Evolutionary conservation across 2,888 invertebrate species (phyloP).

Genomic region (Dryobota labecula): DNA sequence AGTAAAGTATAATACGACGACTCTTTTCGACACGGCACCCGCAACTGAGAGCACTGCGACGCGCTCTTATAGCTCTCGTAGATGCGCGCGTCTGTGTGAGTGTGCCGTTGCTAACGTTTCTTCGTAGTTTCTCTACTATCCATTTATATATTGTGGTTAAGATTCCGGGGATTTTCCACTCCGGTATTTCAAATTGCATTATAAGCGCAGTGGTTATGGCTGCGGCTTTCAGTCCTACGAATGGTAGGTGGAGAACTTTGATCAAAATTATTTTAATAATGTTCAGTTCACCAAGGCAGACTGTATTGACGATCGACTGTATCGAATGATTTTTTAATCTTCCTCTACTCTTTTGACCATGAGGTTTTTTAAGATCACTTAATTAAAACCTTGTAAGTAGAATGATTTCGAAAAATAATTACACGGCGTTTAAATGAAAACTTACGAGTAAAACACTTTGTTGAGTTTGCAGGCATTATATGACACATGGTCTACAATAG

Average conservation of each 20-base stretch:
- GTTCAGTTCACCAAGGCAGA: neutral
- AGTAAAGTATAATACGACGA: too few relatives aligned
- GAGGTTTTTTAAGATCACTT: neutral
- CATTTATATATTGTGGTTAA: too few relatives aligned
- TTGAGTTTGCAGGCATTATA: neutral
- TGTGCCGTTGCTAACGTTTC: too few relatives aligned
- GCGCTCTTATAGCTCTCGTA: too few relatives aligned
- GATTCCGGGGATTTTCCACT: conserved; percentile 8
- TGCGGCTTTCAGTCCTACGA: neutral
- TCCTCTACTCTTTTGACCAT: neutral
- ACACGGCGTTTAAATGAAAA: neutral
- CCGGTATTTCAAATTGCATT: conserved; percentile 25
- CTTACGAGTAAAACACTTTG: neutral
- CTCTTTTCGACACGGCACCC: too few relatives aligned
- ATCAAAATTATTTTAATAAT: neutral
- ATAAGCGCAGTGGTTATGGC: neutral
- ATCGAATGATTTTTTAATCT: neutral
- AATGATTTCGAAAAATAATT: neutral
- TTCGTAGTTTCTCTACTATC: too few relatives aligned
- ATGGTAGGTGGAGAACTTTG: neutral
- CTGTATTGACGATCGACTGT: neutral
- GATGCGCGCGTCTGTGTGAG: too few relatives aligned
- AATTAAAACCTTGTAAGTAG: neutral
- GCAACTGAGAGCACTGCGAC: too few relatives aligned
- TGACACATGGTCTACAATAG: conserved; percentile 7